Evolutionary conservation across 2,797 vertebrate genomes (phyloP).

Genomic region (Tolypeutes matacus): DNA sequence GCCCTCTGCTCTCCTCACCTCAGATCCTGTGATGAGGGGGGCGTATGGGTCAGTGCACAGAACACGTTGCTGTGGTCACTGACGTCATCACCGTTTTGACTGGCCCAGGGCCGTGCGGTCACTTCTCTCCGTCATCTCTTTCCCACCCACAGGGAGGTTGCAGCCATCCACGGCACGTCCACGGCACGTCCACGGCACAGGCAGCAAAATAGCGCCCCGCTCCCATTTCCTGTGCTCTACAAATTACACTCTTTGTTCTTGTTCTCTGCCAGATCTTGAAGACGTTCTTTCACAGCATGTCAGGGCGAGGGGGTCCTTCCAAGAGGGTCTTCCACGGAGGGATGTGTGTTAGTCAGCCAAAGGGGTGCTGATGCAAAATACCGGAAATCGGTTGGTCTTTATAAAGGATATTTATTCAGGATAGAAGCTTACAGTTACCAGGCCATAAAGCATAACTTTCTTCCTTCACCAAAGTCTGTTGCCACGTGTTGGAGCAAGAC

Average conservation of each 20-base stretch:
- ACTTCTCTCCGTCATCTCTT: rapidly evolving
- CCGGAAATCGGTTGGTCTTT: too few species aligned
- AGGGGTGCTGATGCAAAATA: too few species aligned
- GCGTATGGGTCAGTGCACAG: rapidly evolving
- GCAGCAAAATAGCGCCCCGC: neutral
- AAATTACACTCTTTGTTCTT: neutral
- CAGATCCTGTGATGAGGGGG: neutral
- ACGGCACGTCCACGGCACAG: too few species aligned
- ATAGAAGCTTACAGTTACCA: too few species aligned
- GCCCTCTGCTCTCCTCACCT: neutral
- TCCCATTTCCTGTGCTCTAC: neutral
- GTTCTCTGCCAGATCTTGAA: neutral
- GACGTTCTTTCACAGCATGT: neutral
- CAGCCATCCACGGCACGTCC: rapidly evolving
- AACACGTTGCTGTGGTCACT: neutral
- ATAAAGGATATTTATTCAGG: too few species aligned
- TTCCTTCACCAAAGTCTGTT: too few species aligned
- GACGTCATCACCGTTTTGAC: rapidly evolving
- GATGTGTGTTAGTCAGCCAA: too few species aligned
- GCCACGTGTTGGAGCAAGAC: too few species aligned
- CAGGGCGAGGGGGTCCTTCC: neutral
- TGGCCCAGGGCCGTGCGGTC: neutral
- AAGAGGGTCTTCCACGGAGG: neutral
- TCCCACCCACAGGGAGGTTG: neutral
- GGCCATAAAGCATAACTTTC: too few species aligned